Evolutionary conservation across 2,797 vertebrate species (phyloP).

Genomic region (Petrocephalus sullivani): DNA sequence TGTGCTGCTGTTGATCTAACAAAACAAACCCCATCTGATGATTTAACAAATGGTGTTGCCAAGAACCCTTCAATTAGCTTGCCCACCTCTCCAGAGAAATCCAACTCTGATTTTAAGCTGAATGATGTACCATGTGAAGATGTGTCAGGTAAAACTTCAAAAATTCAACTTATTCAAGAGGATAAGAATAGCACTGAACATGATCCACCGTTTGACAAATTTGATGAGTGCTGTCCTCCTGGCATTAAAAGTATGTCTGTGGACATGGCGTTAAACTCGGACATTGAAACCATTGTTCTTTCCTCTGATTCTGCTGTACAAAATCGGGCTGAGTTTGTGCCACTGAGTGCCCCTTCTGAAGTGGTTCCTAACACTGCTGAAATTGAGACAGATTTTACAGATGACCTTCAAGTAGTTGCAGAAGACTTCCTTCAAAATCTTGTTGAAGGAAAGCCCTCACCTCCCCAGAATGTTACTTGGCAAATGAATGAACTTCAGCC

Average conservation of each 20-base stretch:
- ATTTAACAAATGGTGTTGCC: conserved; percentile 33
- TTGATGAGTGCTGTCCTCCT: conserved; percentile 32
- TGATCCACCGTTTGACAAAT: conserved; percentile 53
- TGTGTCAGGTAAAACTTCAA: conserved; percentile 20
- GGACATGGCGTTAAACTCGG: conserved; percentile 32
- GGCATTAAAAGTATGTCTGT: conserved; percentile 37
- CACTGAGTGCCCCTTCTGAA: conserved; percentile 4
- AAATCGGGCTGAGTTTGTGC: conserved; percentile 30
- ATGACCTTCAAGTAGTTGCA: conserved; percentile 28
- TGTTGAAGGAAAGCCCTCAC: conserved; percentile 29
- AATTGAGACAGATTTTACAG: conserved; percentile 18
- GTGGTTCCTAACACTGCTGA: conserved; percentile 20
- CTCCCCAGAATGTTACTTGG: conserved; percentile 10
- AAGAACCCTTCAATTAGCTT: conserved; percentile 32
- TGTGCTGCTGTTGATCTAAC: neutral
- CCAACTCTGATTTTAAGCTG: conserved; percentile 29
- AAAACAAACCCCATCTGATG: neutral
- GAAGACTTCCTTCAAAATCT: conserved; percentile 35
- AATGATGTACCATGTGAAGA: conserved; percentile 35
- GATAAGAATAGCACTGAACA: conserved; percentile 26
- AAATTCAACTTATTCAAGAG: conserved; percentile 30
- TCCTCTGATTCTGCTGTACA: conserved; percentile 39
- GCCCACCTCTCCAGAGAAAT: conserved; percentile 37
- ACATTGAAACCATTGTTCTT: conserved; percentile 38
- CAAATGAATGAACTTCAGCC: conserved; percentile 35